A percentile compares a stretch with the other conserved stretches of the same genome.
phyloP scores from a whole-genome alignment of 2,113 vertebrate genomes.

The Anas platyrhynchos region DNA sequence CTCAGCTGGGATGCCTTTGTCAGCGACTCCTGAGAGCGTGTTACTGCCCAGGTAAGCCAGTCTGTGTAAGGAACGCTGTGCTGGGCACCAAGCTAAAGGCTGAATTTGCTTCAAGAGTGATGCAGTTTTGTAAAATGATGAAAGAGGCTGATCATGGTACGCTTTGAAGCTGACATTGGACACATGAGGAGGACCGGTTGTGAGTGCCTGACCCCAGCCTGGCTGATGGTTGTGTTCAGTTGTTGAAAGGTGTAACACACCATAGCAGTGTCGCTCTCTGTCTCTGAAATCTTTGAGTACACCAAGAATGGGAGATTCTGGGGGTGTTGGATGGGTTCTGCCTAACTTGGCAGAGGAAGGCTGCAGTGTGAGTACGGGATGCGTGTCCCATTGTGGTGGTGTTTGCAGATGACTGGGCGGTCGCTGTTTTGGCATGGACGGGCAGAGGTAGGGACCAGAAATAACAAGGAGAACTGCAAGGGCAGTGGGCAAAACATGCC shows the following conservation, averaged over 20 bases:
- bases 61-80: background rate
- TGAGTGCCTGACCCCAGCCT: background rate
- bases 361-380: background rate
- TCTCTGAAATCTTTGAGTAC: background rate
- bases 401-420: background rate
- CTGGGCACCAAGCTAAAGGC: background rate
- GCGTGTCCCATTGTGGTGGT: background rate
- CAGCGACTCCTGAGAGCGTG: background rate
- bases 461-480: background rate
- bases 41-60: slow-evolving; percentile 26
- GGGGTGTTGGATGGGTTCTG: background rate
- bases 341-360: background rate
- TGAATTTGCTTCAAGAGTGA: background rate
- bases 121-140: background rate
- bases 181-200: background rate
- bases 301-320: background rate
- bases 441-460: background rate
- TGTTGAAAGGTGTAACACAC: accelerated
- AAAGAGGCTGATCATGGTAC: background rate
- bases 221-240: background rate
- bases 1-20: background rate
- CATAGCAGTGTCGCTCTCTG: background rate
- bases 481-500: background rate
- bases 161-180: background rate
- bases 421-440: background rate